These are phyloP conservation scores for Xyrichtys novacula DNA, from an alignment of 2,797 vertebrate genomes.

Conservation along the genomic window DNA sequence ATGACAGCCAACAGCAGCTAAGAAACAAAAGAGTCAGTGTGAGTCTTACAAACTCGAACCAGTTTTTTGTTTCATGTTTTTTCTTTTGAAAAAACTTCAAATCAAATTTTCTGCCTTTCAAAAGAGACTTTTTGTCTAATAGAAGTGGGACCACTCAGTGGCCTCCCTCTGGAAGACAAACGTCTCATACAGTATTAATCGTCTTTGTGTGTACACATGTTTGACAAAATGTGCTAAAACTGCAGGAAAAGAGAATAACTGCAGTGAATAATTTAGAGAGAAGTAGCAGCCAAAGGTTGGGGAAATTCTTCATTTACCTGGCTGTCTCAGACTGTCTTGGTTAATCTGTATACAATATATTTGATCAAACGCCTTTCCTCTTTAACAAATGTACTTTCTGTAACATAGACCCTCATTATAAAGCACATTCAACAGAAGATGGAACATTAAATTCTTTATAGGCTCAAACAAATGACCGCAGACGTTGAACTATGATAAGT, in stretches of 20 bases:
- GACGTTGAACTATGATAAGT: not conserved
- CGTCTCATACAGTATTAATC: slow-evolving; percentile 12
- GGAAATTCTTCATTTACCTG: not conserved
- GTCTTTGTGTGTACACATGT: slow-evolving; percentile 10
- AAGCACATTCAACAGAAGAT: slow-evolving; percentile 7
- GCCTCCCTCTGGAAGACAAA: slow-evolving; percentile 17
- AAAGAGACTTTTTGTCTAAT: slow-evolving; percentile 24
- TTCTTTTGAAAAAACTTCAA: slow-evolving; percentile 16
- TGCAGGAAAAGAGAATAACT: slow-evolving; percentile 12
- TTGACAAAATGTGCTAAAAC: slow-evolving; percentile 10
- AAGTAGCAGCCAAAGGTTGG: not conserved
- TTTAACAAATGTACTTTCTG: not conserved
- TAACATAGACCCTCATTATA: not conserved
- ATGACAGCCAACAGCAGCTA: too few species aligned
- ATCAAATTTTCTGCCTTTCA: slow-evolving; percentile 15
- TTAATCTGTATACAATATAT: not conserved
- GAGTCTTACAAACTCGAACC: slow-evolving; percentile 12
- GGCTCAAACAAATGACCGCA: not conserved
- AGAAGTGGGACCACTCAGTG: slow-evolving; percentile 26
- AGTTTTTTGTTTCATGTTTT: slow-evolving; percentile 12
- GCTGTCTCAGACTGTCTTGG: not conserved
- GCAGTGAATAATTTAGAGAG: not conserved
- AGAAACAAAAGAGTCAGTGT: not conserved
- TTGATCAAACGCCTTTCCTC: slow-evolving; percentile 1
- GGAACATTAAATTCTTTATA: slow-evolving; percentile 20